Percentiles rank a stretch among this genome's conserved stretches.
Evolutionary conservation across 2,888 invertebrate species (phyloP).

Genomic region (Siphlonurus alternatus): DNA sequence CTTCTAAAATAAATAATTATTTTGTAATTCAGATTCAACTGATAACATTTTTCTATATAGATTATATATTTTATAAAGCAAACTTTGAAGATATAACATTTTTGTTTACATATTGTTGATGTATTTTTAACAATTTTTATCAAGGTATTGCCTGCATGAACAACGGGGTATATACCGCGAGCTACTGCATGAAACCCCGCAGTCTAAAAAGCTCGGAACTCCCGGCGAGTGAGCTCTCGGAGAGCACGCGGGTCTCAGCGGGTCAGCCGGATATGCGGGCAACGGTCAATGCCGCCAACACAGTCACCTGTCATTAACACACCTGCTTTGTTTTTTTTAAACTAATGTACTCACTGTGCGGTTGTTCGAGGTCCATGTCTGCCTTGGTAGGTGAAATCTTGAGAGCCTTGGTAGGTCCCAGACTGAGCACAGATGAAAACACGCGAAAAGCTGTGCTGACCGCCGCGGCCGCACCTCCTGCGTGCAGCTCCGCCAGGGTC

Average conservation of each 20-base stretch:
- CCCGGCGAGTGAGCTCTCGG: background rate
- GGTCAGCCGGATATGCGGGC: background rate
- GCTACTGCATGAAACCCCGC: background rate
- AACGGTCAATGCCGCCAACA: background rate
- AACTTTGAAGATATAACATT: too few relatives aligned
- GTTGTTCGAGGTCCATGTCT: slow-evolving; percentile 32
- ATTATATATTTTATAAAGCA: too few relatives aligned
- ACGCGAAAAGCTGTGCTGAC: slow-evolving; percentile 9
- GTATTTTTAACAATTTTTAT: too few relatives aligned
- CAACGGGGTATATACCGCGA: background rate
- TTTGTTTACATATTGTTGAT: too few relatives aligned
- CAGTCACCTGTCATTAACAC: background rate
- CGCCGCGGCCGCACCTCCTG: slow-evolving; percentile 6
- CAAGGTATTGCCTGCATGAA: background rate
- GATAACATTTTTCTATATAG: too few relatives aligned
- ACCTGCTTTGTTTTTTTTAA: background rate
- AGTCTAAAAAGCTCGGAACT: background rate
- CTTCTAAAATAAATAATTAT: too few relatives aligned
- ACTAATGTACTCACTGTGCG: slow-evolving; percentile 26
- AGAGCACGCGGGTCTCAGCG: background rate
- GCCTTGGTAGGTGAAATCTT: slow-evolving; percentile 35
- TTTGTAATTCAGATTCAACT: too few relatives aligned
- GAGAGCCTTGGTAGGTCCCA: slow-evolving; percentile 23
- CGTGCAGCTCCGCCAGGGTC: slow-evolving; percentile 12
- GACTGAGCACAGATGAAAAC: slow-evolving; percentile 20